Evolutionary conservation across 2,797 vertebrate genomes (phyloP), one percentile per base, ranked within the genome.

Genomic region (Eurystomus glaucurus): DNA sequence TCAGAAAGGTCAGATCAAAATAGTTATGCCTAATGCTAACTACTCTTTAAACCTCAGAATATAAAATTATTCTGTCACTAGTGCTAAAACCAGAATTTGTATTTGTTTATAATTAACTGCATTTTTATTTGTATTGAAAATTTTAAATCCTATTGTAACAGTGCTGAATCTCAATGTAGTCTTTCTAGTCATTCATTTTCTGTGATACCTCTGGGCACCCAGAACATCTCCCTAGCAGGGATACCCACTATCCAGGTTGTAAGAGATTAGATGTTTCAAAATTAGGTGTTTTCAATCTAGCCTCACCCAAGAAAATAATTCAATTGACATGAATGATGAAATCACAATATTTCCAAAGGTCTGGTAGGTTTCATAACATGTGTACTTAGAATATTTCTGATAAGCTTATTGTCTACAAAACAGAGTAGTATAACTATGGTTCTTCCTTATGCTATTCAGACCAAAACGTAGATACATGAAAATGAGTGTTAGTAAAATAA

Each of bases 81-180:
- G 25, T 54, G 14, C 2, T 45, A 28, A 64, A 74, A 79, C 7
- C 1, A 23, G 6, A 6, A 15, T 33, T 77, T 39, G 14, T 35
- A 68, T 21, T 39, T 58, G 11, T 37, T 51, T 52, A 57, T 41
- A 41, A 51, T 39, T 51, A 82, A 46, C 29, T 52, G 11, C 11
- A 21, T 15, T 37, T 54, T 46, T 80, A 39, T 35, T 35, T 57
- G 21, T 18, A 11, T 52, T 64, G 19, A 85, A 35, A 69, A n/a
- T n/a, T 70, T 64, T 41, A 58, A 80, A 31, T 52, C 28, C 45
- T 18, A 52, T 5, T 18, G 9, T 65, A 55, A 33, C 18, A 69
- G 6, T 2, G 1, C 29, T 35, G 6, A n/a, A 52, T 19, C 9
- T 35, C 54, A 45, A 6, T 6, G 5, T 11, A 50, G 17, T 7